Evolutionary conservation across 2,797 vertebrate species (phyloP), one percentile per base, ranked within the genome.

Genomic region (Sebastes reedi): DNA sequence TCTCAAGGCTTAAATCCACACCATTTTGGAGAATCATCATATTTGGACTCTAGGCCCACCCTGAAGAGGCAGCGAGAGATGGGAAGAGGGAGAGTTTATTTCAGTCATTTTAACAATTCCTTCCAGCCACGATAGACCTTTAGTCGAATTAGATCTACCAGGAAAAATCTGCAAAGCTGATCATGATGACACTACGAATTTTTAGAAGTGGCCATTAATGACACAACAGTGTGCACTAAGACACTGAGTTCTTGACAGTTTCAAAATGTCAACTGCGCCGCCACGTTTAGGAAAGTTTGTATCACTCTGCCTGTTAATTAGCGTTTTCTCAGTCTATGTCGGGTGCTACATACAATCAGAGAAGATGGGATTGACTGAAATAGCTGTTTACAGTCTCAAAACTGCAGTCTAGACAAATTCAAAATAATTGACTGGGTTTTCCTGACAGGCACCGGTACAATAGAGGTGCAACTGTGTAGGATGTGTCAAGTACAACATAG

Each of bases 1-100:
- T 79, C 77, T 79, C 73, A 81, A 73, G 74, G 81, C 67, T 70
- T 13, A 81, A 80, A 50, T 56, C 79, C 27, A 36, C 42, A 72
- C 81, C 65, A 54, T 76, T 72, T 67, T 60, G 8, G 13, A 79
- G 32, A 62, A 72, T 82, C 59, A 29, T 80, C 42, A 65, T 52
- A 64, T 83, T 70, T 71, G n/a, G 25, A 69, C 74, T 79, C 4
- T 2, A 46, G 39, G 34, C 29, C 36, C 52, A 24, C 29, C 29
- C 77, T 4, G 14, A 27, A 69, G 62, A 80, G 54, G 69, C 10
- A 20, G 20, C 0, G 2, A 25, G 30, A 61, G 55, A 74, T 60
- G 24, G 54, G 60, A 32, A 67, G 32, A 6, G 8, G 14, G 36
- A 20, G 36, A 46, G 10, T 67, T 60, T 58, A 69, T 76, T 70